phyloP scores from a whole-genome alignment of 2,113 vertebrate genomes.

The Coregonus clupeaformis region DNA sequence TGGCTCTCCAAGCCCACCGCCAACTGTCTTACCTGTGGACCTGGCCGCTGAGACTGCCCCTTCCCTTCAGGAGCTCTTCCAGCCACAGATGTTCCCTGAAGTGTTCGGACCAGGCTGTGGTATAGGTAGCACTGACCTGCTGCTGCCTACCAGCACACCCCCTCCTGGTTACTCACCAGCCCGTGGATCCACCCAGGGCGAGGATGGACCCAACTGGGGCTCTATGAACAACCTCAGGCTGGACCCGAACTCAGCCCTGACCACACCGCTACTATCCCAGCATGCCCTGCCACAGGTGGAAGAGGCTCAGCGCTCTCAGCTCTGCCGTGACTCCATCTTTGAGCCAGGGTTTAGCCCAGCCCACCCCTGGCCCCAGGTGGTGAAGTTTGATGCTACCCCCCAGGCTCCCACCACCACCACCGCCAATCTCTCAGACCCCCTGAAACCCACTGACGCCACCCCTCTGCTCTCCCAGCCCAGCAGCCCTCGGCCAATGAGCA shows the following conservation, averaged over 20 bases:
- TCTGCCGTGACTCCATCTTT: slow-evolving; percentile 3
- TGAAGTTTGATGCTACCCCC: neutral
- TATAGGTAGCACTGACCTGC: neutral
- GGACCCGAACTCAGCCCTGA: neutral
- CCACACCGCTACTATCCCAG: neutral
- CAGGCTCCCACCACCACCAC: slow-evolving; percentile 13
- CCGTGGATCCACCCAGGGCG: no score
- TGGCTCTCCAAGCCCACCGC: neutral
- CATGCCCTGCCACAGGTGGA: neutral
- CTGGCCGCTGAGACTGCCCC: neutral
- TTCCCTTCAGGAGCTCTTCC: slow-evolving; percentile 13
- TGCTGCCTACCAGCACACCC: neutral
- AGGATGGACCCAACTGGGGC: no score
- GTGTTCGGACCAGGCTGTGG: neutral
- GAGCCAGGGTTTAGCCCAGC: neutral
- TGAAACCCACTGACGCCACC: neutral
- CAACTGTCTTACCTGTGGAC: neutral
- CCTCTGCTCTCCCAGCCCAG: slow-evolving; percentile 25
- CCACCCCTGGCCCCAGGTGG: neutral
- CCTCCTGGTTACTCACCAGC: neutral
- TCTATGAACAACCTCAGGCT: neutral
- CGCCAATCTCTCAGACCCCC: neutral
- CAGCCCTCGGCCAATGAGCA: slow-evolving; percentile 34
- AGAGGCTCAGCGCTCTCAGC: neutral
- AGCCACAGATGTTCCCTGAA: neutral